Base-by-base conservation (phyloP, 1,140 invertebrate species). In the Lasioglossum baleicum region DNA sequence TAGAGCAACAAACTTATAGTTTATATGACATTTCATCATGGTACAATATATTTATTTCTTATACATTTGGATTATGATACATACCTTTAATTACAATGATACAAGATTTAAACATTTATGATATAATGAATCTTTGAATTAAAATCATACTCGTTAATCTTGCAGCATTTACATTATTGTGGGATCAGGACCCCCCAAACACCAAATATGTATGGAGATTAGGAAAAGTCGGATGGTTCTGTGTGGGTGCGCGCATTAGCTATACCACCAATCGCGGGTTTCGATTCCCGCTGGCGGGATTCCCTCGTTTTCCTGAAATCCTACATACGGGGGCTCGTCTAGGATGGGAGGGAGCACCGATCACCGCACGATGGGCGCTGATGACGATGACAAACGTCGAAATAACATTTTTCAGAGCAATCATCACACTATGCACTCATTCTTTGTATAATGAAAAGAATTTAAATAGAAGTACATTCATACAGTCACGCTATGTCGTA, bases 61-160 rank as follows among this genome's bases (percentile, higher is more conserved):
- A 88, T 86, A 90, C 83, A 89, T 85, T 87, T 86, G 81, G 85
- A 90, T 90, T 91, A 90, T 90, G 82, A 84, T 90, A 90, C 87
- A 90, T 88, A 89, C 87, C 75, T 87, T 83, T 87, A 88, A 88
- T 91, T 91, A 91, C 90, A 91, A 89, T 90, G 84, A 90, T 90
- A 90, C 87, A 90, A 90, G 87, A 90, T 90, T 90, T 88, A 89
- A 90, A 91, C 90, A 91, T 91, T 91, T 90, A 91, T 90, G 90
- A 88, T 89, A 91, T 90, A 88, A 90, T 91, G 88, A 87, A 88
- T 88, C 86, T 86, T 68, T 87, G 79, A 83, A 89, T 90, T 88
- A 87, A 89, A 90, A 90, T 90, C 70, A 26, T 26, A 26, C 26
- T 26, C 26, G 26, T 26, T 26, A 26, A 26, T 26, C 26, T 26